Base-by-base conservation (phyloP, 2,797 vertebrate species). In the Bryconaethiops microstoma region DNA sequence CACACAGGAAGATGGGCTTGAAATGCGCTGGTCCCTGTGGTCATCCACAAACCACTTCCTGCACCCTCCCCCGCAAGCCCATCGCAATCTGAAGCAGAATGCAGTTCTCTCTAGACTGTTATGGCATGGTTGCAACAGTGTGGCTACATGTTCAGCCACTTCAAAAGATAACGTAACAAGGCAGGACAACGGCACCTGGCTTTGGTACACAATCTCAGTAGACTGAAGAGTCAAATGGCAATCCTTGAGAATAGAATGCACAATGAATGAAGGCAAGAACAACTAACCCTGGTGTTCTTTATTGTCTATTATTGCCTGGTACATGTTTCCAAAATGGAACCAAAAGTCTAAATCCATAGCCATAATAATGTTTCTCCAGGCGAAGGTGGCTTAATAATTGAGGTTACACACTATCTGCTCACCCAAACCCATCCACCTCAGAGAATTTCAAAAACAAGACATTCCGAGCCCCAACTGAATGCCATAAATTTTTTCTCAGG, bases 41-140 rank as follows among this genome's bases (percentile, higher is more conserved):
- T 87, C 83, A 83, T 65, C 65, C 83, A 71, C 69, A 55, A 84
- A 79, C 81, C 79, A 85, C 79, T 84, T 87, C 84, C 86, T 87
- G 83, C 40, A 73, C 78, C 23, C 86, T 86, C 74, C 77, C 54
- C 78, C 78, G 12, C 74, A 54, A 78, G 63, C 57, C 29, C 75
- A 39, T 82, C 68, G 71, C 17, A 63, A 68, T 48, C 54, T 62
- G 62, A 72, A 10, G 67, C 77, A 45, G 48, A 62, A 76, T 69
- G 65, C 59, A 70, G 48, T 79, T 21, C 64, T 75, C 12, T 79
- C 59, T 68, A 54, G 45, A 50, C 40, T 62, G 45, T 42, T 25
- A 60, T 2, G 35, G 39, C 42, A 63, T 62, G n/a, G 21, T 59
- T 78, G 40, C 29, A 74, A 48, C 39, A 67, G 25, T 57, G 35